Percentiles rank a stretch among this genome's conserved stretches.
These are phyloP conservation scores for Heteromormyrus szaboi DNA, from an alignment of 2,797 vertebrate genomes.

Conservation along the genomic window DNA sequence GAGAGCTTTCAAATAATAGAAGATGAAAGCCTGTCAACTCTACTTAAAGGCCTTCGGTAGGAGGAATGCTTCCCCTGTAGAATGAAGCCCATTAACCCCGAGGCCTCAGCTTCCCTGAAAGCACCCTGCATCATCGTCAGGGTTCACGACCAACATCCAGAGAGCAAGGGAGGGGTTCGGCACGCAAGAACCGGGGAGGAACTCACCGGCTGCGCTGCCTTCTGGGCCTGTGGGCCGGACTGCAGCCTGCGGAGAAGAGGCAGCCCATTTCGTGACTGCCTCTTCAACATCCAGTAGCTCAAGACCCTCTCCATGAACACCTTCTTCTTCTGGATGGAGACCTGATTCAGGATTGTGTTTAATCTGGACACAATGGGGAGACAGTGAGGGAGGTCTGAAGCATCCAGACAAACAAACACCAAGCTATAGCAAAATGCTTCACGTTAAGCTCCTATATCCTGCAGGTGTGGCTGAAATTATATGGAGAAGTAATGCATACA, in stretches of 20 bases:
- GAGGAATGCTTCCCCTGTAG: background rate
- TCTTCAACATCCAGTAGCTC: conserved; percentile 95
- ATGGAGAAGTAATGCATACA: background rate
- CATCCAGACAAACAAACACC: background rate
- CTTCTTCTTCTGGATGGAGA: conserved; percentile 91
- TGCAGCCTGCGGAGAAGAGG: conserved; percentile 88
- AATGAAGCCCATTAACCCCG: background rate
- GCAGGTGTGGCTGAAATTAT: no score
- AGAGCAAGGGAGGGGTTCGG: background rate
- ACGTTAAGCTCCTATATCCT: background rate
- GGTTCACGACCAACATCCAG: background rate
- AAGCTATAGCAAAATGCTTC: background rate
- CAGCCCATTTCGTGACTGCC: conserved; percentile 91
- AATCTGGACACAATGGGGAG: conserved; percentile 61
- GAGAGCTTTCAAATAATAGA: background rate
- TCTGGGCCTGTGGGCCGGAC: conserved; percentile 78
- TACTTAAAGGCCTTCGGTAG: background rate
- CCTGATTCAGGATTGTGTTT: conserved; percentile 92
- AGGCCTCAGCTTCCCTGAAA: background rate
- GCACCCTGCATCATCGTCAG: background rate
- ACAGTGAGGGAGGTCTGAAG: background rate
- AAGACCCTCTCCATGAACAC: conserved; percentile 84
- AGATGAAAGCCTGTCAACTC: background rate
- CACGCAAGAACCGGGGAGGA: background rate
- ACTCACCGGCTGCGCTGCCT: conserved; percentile 71